Percentiles rank a stretch among this genome's conserved stretches.
phyloP scores from a whole-genome alignment of 1,140 invertebrate species.

The Anthonomus grandis region DNA sequence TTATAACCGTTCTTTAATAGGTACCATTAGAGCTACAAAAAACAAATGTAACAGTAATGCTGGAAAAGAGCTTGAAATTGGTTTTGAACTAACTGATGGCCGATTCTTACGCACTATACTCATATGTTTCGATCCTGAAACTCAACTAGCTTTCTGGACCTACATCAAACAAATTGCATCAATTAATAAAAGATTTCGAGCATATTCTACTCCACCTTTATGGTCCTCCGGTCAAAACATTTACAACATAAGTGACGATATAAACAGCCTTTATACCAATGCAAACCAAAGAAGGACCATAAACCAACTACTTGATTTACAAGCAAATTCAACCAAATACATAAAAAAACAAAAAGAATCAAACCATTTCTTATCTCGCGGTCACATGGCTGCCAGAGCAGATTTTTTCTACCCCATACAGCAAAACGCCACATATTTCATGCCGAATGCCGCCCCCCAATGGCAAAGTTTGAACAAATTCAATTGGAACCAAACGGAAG shows the following conservation, averaged over 20 bases:
- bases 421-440: constrained; percentile 58
- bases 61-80: constrained; percentile 38
- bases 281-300: constrained; percentile 39
- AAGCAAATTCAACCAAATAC: constrained; percentile 34
- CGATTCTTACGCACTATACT: constrained; percentile 33
- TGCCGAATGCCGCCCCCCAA: constrained; percentile 55
- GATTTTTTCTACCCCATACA: constrained; percentile 61
- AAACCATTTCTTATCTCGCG: constrained; percentile 58
- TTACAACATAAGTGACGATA: too few species aligned
- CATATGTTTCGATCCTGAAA: constrained; percentile 38
- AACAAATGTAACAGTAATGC: constrained; percentile 40
- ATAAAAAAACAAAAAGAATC: constrained; percentile 54
- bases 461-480: constrained; percentile 57
- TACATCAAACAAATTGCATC: constrained; percentile 34
- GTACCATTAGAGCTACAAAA: constrained; percentile 16
- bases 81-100: constrained; percentile 34
- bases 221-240: constrained; percentile 37
- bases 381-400: constrained; percentile 63
- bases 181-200: constrained; percentile 36
- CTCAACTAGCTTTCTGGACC: constrained; percentile 34
- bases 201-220: constrained; percentile 37
- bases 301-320: constrained; percentile 39
- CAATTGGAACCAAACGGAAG: constrained; percentile 55
- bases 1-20: neutral
- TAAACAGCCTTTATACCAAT: constrained; percentile 37